Percentiles rank a stretch among this genome's conserved stretches.
These are phyloP conservation scores for Caretta caretta DNA, from an alignment of 2,113 vertebrate genomes.

Conservation along the genomic window DNA sequence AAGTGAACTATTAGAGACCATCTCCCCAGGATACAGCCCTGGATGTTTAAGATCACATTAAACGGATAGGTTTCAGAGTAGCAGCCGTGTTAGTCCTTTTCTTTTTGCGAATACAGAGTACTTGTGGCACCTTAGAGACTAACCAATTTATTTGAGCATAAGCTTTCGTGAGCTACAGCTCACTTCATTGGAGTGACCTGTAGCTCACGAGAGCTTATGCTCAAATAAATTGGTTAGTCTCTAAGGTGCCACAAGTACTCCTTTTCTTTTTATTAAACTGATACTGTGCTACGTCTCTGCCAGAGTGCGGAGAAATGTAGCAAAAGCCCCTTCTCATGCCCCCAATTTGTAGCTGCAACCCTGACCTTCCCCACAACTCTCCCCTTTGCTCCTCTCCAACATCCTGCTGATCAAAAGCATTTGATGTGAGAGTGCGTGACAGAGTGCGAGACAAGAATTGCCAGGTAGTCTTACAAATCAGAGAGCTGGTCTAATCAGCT, in stretches of 20 bases:
- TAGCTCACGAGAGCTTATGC: too few species aligned
- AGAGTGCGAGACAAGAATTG: not conserved
- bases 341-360: conserved; percentile 23
- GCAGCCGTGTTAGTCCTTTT: too few species aligned
- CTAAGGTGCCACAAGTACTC: too few species aligned
- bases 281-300: not conserved
- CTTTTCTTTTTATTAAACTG: not conserved
- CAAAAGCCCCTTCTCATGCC: conserved; percentile 5
- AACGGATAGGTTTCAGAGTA: not conserved
- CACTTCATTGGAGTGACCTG: too few species aligned
- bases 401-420: not conserved
- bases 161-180: too few species aligned
- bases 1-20: not conserved
- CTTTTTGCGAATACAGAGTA: too few species aligned
- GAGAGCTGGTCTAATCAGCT: not conserved
- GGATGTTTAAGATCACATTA: not conserved
- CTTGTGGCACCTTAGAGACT: too few species aligned
- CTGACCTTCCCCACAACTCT: conserved; percentile 29
- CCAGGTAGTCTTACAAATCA: not conserved
- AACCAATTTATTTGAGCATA: too few species aligned
- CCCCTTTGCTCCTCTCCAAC: conserved; percentile 13
- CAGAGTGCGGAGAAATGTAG: not conserved
- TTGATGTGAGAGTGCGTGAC: too few species aligned
- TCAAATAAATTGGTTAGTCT: too few species aligned
- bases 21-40: not conserved